phyloP scores from a whole-genome alignment of 1,140 invertebrate genomes.

The Bombus polaris region DNA sequence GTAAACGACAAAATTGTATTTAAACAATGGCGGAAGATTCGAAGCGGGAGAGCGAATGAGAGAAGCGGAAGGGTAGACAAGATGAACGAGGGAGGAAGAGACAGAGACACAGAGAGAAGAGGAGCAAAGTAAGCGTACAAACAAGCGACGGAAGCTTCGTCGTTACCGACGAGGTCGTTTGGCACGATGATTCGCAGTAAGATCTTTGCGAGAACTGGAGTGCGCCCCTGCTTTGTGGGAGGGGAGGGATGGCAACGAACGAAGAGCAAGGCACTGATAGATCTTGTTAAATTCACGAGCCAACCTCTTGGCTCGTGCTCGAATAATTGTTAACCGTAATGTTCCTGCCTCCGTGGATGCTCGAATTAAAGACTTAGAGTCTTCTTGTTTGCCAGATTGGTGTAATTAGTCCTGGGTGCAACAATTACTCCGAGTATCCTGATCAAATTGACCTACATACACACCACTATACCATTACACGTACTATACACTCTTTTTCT shows the following conservation, averaged over 20 bases:
- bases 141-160: constrained; percentile 71
- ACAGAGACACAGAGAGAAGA: constrained; percentile 39
- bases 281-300: constrained; percentile 77
- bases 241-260: constrained; percentile 42
- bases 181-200: constrained; percentile 68
- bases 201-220: constrained; percentile 55
- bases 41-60: constrained; percentile 47
- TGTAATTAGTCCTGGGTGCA: constrained; percentile 70
- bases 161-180: constrained; percentile 66
- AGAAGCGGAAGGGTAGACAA: constrained; percentile 13
- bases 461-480: not conserved
- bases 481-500: not conserved
- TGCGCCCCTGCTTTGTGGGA: constrained; percentile 12
- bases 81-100: constrained; percentile 12
- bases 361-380: constrained; percentile 77
- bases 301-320: constrained; percentile 69
- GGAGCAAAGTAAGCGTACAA: constrained; percentile 76
- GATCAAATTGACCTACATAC: constrained; percentile 56
- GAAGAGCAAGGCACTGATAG: constrained; percentile 69
- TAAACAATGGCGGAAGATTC: constrained; percentile 80
- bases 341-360: constrained; percentile 64
- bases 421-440: not conserved
- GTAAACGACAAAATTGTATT: constrained; percentile 84
- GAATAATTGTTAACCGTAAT: constrained; percentile 78
- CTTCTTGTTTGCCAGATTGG: constrained; percentile 59